Evolutionary conservation across 2,113 vertebrate species (phyloP).

Genomic region (Smithornis capensis): DNA sequence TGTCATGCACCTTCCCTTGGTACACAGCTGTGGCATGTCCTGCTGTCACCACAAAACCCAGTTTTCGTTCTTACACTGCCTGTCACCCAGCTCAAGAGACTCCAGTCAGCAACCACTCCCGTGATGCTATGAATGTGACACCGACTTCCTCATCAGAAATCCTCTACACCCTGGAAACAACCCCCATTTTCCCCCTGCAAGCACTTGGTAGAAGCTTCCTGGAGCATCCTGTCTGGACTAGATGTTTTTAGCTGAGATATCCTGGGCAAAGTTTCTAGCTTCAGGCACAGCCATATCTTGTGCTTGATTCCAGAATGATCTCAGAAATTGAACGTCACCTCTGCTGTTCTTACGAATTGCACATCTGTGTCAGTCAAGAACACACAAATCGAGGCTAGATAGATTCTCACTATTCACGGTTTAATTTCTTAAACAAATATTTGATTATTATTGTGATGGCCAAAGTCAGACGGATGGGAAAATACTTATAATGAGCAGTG

Average conservation of each 20-base stretch:
- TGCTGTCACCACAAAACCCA: neutral
- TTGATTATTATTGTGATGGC: neutral
- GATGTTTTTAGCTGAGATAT: neutral
- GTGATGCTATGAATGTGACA: neutral
- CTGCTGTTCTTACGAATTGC: neutral
- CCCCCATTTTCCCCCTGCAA: neutral
- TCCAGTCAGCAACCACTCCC: neutral
- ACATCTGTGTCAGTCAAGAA: neutral
- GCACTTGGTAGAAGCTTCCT: neutral
- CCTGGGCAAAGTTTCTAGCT: neutral
- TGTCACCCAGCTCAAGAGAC: neutral
- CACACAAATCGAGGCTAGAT: neutral
- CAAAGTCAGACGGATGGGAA: neutral
- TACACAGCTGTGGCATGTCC: neutral
- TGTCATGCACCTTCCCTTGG: accelerated
- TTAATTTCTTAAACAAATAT: neutral
- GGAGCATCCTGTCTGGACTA: neutral
- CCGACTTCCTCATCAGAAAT: neutral
- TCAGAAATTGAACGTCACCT: neutral
- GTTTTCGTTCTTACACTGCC: neutral
- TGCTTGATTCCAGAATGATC: neutral
- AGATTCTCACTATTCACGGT: neutral
- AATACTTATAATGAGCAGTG: neutral
- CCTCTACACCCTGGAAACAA: no score
- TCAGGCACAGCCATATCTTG: neutral